Evolutionary conservation across 2,888 invertebrate species (phyloP).

Genomic region (Cylloceria caligata): DNA sequence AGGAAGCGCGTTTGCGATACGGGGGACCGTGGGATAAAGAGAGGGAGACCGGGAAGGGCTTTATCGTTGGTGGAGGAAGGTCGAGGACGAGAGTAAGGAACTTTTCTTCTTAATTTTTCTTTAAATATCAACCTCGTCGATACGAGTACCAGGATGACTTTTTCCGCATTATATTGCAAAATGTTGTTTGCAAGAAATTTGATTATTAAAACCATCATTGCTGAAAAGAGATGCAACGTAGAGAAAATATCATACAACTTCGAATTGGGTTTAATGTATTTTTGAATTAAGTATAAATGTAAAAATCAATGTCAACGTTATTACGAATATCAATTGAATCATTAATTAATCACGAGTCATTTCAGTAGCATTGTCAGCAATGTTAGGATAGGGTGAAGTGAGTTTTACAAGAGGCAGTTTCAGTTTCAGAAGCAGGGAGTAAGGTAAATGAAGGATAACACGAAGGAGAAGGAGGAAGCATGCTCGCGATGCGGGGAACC

Average conservation of each 20-base stretch:
- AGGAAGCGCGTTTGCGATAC: conserved; percentile 59
- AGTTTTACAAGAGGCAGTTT: conserved; percentile 47
- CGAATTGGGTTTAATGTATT: too few relatives aligned
- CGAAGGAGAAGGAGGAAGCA: conserved; percentile 59
- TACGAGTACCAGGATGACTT: too few relatives aligned
- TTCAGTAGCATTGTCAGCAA: background rate
- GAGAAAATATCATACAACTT: too few relatives aligned
- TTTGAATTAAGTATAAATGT: too few relatives aligned
- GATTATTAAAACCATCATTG: too few relatives aligned
- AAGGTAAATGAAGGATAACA: conserved; percentile 62
- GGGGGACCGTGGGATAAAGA: conserved; percentile 50
- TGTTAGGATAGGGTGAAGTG: conserved; percentile 6
- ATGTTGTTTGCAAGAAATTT: too few relatives aligned
- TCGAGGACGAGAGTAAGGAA: conserved; percentile 70
- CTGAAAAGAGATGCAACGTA: too few relatives aligned
- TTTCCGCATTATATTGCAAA: too few relatives aligned
- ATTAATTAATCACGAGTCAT: too few relatives aligned
- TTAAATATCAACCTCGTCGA: background rate
- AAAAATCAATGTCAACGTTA: too few relatives aligned
- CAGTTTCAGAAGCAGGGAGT: conserved; percentile 52
- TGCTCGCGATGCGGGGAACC: conserved; percentile 43
- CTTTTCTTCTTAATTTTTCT: background rate
- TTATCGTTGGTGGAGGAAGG: conserved; percentile 63
- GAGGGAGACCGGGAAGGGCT: conserved; percentile 55
- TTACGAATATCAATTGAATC: too few relatives aligned